Percentiles rank a stretch among this genome's conserved stretches.
These are phyloP conservation scores for Darevskia mixta DNA, from an alignment of 2,797 vertebrate genomes.

Conservation along the genomic window DNA sequence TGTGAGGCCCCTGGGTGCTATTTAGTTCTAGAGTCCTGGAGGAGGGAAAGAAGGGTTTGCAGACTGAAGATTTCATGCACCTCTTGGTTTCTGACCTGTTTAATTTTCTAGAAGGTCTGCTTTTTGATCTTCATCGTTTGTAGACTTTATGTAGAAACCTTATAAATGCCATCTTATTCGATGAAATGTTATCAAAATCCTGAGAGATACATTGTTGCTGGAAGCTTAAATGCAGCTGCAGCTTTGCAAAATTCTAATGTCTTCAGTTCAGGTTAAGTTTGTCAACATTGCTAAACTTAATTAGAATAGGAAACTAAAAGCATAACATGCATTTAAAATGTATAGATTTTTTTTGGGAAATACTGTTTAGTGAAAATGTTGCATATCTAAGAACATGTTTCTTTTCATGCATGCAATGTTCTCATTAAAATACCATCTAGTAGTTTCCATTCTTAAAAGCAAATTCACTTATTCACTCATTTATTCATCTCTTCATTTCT, in stretches of 20 bases:
- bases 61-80: background rate
- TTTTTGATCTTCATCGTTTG: background rate
- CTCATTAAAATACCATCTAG: background rate
- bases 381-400: accelerated
- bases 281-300: background rate
- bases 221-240: background rate
- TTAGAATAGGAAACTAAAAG: background rate
- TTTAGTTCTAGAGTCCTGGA: background rate
- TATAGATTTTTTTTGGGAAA: accelerated
- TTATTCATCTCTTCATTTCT: background rate
- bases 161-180: background rate
- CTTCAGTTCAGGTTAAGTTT: background rate
- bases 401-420: background rate
- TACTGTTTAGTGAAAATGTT: background rate
- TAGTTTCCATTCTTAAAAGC: constrained; percentile 19
- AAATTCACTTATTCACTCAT: constrained; percentile 1
- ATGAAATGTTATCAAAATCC: background rate
- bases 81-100: background rate
- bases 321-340: background rate
- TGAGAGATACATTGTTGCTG: background rate
- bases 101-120: background rate
- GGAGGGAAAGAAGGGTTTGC: background rate
- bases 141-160: background rate
- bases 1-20: background rate
- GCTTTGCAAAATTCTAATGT: background rate